Percentiles rank a stretch among this genome's conserved stretches.
Evolutionary conservation across 2,888 invertebrate species (phyloP).

Genomic region (Stomorhina lunata): DNA sequence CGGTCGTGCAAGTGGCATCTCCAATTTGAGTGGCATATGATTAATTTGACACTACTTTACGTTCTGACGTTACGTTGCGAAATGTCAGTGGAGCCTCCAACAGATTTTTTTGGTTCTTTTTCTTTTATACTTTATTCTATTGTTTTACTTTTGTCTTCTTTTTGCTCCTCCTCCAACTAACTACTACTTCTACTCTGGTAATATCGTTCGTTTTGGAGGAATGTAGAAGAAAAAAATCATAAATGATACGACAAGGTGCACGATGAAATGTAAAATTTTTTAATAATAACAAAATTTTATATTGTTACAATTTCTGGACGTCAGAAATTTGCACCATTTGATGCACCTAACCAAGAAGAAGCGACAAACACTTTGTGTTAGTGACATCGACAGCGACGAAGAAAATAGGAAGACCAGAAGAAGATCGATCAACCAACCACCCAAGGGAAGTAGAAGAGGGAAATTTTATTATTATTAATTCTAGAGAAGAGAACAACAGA

Average conservation of each 20-base stretch:
- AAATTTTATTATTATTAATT: slow-evolving; percentile 14
- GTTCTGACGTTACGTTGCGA: neutral
- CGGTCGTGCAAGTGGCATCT: neutral
- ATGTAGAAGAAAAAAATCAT: slow-evolving; percentile 51
- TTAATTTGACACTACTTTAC: slow-evolving; percentile 1
- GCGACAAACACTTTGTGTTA: neutral
- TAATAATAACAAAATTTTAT: slow-evolving; percentile 35
- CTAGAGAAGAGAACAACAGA: slow-evolving; percentile 5
- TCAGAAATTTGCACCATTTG: slow-evolving; percentile 42
- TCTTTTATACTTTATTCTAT: slow-evolving; percentile 20
- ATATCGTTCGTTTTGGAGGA: slow-evolving; percentile 54
- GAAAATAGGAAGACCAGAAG: neutral
- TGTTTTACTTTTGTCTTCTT: slow-evolving; percentile 37
- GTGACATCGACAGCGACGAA: neutral
- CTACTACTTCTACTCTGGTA: slow-evolving; percentile 50
- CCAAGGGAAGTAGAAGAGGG: neutral
- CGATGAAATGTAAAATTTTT: slow-evolving; percentile 51
- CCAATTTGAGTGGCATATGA: neutral
- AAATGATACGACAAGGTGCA: slow-evolving; percentile 59
- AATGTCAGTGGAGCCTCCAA: neutral
- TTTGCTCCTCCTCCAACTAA: slow-evolving; percentile 31
- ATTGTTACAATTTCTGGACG: slow-evolving; percentile 46
- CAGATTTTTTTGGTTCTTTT: slow-evolving; percentile 1
- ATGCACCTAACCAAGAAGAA: slow-evolving; percentile 1
- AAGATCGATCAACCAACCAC: slow-evolving; percentile 16